These are phyloP conservation scores for Caiman crocodilus DNA, from an alignment of 2,797 vertebrate species.

Conservation along the genomic window DNA sequence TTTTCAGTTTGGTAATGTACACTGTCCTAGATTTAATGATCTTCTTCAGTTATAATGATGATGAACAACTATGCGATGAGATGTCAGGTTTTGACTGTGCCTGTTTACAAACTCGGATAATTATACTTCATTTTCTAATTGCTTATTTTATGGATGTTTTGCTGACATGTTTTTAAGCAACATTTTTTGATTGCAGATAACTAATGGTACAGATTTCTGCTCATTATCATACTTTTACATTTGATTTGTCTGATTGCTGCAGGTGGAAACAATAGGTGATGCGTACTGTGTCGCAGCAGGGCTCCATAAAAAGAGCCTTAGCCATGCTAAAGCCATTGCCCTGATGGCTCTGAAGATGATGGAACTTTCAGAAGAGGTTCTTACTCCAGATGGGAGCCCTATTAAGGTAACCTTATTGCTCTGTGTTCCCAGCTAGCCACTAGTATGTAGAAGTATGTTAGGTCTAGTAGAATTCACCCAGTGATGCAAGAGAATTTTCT, in stretches of 20 bases:
- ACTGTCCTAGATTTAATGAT: conserved; percentile 19
- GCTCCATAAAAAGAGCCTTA: conserved; percentile 95
- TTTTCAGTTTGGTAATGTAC: neutral
- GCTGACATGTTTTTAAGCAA: conserved; percentile 64
- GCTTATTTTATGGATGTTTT: conserved; percentile 74
- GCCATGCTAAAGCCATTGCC: conserved; percentile 95
- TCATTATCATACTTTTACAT: conserved; percentile 57
- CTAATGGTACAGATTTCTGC: conserved; percentile 39
- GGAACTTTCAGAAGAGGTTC: conserved; percentile 97
- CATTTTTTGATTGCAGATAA: conserved; percentile 63
- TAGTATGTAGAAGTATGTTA: fast-evolving
- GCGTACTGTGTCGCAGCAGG: conserved; percentile 97
- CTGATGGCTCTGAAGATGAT: conserved; percentile 99
- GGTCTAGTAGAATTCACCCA: fast-evolving
- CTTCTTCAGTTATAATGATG: conserved; percentile 15
- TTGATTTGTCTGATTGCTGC: conserved; percentile 74
- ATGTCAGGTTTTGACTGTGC: conserved; percentile 50
- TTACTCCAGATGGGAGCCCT: conserved; percentile 94
- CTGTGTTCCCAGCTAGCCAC: neutral
- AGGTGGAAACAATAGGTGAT: conserved; percentile 99
- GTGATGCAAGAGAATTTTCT: neutral
- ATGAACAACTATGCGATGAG: conserved; percentile 3
- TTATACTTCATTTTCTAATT: conserved; percentile 70
- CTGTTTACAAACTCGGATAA: conserved; percentile 78
- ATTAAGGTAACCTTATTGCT: conserved; percentile 88